Evolutionary conservation across 2,797 vertebrate genomes (phyloP), one percentile per base, ranked within the genome.

Genomic region (Leptoclinus maculatus): DNA sequence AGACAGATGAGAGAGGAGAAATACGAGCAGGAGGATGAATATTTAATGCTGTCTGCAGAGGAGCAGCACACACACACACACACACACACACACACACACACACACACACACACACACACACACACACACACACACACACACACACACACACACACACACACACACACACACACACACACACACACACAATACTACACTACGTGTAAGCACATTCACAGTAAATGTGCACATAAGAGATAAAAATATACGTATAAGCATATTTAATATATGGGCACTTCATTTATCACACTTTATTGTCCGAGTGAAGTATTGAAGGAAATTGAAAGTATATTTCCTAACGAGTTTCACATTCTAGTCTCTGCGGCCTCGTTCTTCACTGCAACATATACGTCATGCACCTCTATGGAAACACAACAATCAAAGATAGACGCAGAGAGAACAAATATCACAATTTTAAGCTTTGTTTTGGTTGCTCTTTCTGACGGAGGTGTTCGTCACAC

Each of bases 21-120:
- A 93, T 67, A 78, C 4, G 79, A 94, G 87, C 83, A 78, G 85
- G n/a, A 80, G 83, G 79, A 90, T 95, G 83, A 95, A 95, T 95
- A 94, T 95, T 95, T 95, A 94, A 95, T 95, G 91, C 17, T 5
- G 93, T 94, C 93, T 95, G 92, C 88, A 93, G 90, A 85, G 81
- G 75, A 79, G 87, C 86, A 90, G 86, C 89, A 87, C 85, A 76
- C 70, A 80, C 90, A 83, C 85, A 77, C 78, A 68, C 82, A 74
- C 72, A 65, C 74, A 73, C 68, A 73, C 74, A 66, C 71, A 36
- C 49, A 75, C 47, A 71, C 58, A 59, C 68, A 65, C 36, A 62
- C 19, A 71, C 58, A 71, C 27, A 64, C 32, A 69, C 43, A 27
- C 49, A 32, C 29, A 8, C 63, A 63, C 29, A 39, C 57, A 36